Base-by-base conservation (phyloP, 2,888 invertebrate species). In the Pemphredon lugubris region DNA sequence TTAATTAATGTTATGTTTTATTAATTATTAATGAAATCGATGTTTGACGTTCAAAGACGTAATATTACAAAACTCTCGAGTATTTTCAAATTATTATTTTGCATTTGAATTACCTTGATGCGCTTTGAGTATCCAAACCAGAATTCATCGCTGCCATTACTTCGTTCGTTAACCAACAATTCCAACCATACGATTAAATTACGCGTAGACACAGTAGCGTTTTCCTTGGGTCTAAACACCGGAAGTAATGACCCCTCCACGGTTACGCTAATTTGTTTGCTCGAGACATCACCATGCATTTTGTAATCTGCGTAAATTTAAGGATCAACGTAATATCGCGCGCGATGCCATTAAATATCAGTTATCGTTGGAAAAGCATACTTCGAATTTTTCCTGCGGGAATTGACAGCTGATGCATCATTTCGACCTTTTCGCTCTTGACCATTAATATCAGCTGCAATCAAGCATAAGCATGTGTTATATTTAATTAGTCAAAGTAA, bases 361-460 rank as follows among this genome's bases (percentile, higher is more conserved):
- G 13, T 4, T 7, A 18, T 14, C 3, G 51, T 32, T 55, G 81
- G 88, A 87, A 83, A 89, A 90, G 85, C 86, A 89, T 90, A 90
- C 93, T 91, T 85, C 91, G 92, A 1, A 90, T 86, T 80, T 91
- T 89, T 37, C 90, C 90, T 0, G 91, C 90, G 1, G 92, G 91
- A 59, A 95, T 90, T 2, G 93, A 93, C 0, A 95, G 91, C 82
- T 94, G 93, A 82, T 93, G 93, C 50, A 91, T 90, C 16, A 91
- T 89, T 45, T 92, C 91, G 32, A 93, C 91, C 83, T 92, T 94
- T 80, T 95, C 95, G 72, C 92, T 93, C 83, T 93, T 94, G 82
- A 93, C 91, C 90, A 95, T 93, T 73, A 96, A 91, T 6, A 93
- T 92, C 2, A 92, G 34, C 90, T 90, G 76, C 2, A 69, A 77